Evolutionary conservation across 2,888 invertebrate species (phyloP).

Genomic region (Scaptodrosophila latifasciaeformis): DNA sequence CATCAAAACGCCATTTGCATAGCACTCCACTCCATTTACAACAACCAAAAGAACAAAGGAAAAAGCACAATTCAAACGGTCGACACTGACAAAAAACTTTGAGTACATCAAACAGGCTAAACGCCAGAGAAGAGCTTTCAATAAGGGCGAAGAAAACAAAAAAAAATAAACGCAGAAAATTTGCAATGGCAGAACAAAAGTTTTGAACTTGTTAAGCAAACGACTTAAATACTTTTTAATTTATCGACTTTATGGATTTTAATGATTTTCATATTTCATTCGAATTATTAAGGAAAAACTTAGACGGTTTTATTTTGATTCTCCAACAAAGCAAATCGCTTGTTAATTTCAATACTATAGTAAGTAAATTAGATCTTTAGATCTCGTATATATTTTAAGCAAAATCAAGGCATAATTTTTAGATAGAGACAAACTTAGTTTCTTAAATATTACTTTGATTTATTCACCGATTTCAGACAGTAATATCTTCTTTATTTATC

Average conservation of each 20-base stretch:
- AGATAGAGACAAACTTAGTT: too few species aligned
- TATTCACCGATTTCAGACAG: too few species aligned
- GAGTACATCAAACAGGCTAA: background rate
- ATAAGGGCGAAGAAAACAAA: slow-evolving; percentile 12
- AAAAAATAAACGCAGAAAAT: slow-evolving; percentile 19
- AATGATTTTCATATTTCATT: slow-evolving; percentile 1
- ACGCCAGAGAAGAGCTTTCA: background rate
- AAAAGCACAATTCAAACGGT: slow-evolving; percentile 65
- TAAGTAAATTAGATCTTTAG: too few species aligned
- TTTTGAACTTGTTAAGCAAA: slow-evolving; percentile 22
- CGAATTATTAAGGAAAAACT: too few species aligned
- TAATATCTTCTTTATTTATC: too few species aligned
- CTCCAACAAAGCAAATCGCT: too few species aligned
- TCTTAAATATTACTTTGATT: too few species aligned
- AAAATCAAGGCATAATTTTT: too few species aligned
- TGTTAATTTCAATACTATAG: too few species aligned
- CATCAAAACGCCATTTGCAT: slow-evolving; percentile 71
- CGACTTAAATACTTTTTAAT: slow-evolving; percentile 38
- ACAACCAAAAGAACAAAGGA: slow-evolving; percentile 66
- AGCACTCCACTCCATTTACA: slow-evolving; percentile 70
- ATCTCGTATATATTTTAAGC: too few species aligned
- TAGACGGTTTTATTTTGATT: too few species aligned
- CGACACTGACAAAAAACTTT: slow-evolving; percentile 27
- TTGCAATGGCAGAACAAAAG: slow-evolving; percentile 20
- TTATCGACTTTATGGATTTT: slow-evolving; percentile 5